Percentiles rank a stretch among this genome's conserved stretches.
Conservation (phyloP, 1,140 invertebrate species). For the Himalopsyche phryganea region DNA sequence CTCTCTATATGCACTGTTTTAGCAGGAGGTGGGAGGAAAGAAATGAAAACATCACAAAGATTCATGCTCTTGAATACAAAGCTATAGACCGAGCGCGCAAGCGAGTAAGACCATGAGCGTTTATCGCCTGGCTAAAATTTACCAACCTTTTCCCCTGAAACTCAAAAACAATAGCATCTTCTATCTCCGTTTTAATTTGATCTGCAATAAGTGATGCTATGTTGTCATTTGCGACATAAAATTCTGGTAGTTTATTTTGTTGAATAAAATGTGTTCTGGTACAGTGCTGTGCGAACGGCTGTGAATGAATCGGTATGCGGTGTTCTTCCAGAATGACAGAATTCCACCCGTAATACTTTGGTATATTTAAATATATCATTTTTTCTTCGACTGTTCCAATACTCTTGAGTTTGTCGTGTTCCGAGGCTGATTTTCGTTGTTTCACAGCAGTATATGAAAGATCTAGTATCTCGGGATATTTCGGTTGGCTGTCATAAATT, state of each 20-base stretch:
- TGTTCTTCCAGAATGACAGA: conserved; percentile 60
- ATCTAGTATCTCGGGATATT: conserved; percentile 24
- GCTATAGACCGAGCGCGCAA: no score
- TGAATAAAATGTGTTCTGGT: conserved; percentile 65
- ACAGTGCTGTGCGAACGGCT: conserved; percentile 64
- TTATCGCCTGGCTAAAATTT: no score
- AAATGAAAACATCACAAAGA: no score
- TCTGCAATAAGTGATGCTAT: conserved; percentile 45
- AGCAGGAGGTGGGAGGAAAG: no score
- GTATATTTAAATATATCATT: conserved; percentile 74
- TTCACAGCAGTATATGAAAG: neutral
- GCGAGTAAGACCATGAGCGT: no score
- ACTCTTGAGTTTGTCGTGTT: conserved; percentile 59
- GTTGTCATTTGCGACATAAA: conserved; percentile 51
- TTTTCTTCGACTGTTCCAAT: conserved; percentile 78
- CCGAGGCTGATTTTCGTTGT: conserved; percentile 42
- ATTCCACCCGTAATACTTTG: conserved; percentile 73
- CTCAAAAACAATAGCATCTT: conserved; percentile 61
- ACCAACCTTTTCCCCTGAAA: conserved; percentile 49
- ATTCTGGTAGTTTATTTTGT: conserved; percentile 52
- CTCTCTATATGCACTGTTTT: no score
- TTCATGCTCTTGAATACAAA: no score
- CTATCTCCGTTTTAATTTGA: conserved; percentile 54
- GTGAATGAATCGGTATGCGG: conserved; percentile 61
- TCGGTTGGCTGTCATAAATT: conserved; percentile 15